Base-by-base conservation (phyloP, 2,888 invertebrate genomes). In the Philereme vetulata region DNA sequence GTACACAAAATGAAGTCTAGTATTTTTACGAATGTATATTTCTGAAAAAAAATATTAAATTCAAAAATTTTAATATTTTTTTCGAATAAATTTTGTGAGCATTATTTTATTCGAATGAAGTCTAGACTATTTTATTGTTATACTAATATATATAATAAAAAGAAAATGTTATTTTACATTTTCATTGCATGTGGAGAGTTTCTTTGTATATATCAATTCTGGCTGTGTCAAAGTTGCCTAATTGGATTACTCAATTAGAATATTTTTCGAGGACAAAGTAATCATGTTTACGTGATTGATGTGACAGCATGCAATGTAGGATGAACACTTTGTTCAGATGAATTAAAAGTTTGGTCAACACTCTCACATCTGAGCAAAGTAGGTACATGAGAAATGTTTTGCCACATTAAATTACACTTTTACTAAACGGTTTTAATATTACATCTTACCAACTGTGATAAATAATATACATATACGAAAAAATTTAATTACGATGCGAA, bases 261-360 rank as follows among this genome's bases (percentile, higher is more conserved):
- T 11, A 51, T 56, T 56, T 58, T 55, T 58, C 51, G 59, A 46
- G 47, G 54, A 47, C 43, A 9, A 51, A 35, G 21, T 49, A 64
- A 57, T 59, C 71, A 38, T 65, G 58, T 69, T 76, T 62, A 60
- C 67, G 67, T 74, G 74, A 70, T 68, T 67, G 56, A 59, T 38
- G 50, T 64, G 44, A 72, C 63, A 71, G 70, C 71, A 71, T 76
- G 72, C 61, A 68, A 67, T 70, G 59, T 58, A 61, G 62, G 44
- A 58, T 50, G 40, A 40, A 57, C 48, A 48, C 43, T 54, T 60
- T 49, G 47, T 36, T 63, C 45, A 60, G 21, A 49, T 33, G 8
- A 34, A 43, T 56, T 57, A 10, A 36, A 55, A 47, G 43, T 9
- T 52, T 50, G 40, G 21, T 45, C 32, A 36, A 8, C 5, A 46